Percentiles rank a stretch among this genome's conserved stretches.
These are phyloP conservation scores for Megaleporinus macrocephalus DNA, from an alignment of 2,113 vertebrate genomes.

Conservation along the genomic window DNA sequence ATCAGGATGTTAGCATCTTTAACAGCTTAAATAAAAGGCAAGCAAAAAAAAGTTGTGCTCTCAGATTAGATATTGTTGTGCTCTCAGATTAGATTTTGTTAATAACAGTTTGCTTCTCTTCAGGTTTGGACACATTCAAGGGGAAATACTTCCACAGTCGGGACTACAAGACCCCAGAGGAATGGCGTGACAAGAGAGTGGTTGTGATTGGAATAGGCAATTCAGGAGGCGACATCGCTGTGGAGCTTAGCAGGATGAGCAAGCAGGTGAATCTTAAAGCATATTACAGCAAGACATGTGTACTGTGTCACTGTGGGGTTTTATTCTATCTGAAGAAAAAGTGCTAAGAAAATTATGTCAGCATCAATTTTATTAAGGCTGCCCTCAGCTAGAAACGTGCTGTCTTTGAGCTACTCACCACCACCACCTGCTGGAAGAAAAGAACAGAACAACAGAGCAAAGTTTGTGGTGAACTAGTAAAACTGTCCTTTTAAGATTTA, in stretches of 20 bases:
- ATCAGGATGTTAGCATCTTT: not conserved
- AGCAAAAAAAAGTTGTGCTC: too few species aligned
- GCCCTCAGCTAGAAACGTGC: too few species aligned
- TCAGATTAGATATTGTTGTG: too few species aligned
- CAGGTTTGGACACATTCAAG: slow-evolving; percentile 88
- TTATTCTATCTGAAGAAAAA: not conserved
- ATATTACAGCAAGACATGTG: not conserved
- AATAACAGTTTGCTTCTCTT: slow-evolving; percentile 10
- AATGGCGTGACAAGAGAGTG: slow-evolving; percentile 82
- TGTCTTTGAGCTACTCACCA: not conserved
- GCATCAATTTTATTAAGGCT: not conserved
- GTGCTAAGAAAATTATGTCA: not conserved
- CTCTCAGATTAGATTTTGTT: not conserved
- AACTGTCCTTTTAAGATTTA: too few species aligned
- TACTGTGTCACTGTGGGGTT: too few species aligned
- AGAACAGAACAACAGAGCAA: not conserved
- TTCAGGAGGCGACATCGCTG: slow-evolving; percentile 90
- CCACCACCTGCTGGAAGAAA: not conserved
- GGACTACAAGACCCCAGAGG: slow-evolving; percentile 84
- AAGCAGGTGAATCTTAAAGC: slow-evolving; percentile 83
- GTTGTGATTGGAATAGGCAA: slow-evolving; percentile 91
- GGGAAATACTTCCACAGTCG: slow-evolving; percentile 89
- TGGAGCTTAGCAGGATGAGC: slow-evolving; percentile 88
- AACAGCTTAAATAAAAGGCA: too few species aligned
- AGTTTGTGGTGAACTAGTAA: too few species aligned